Evolutionary conservation across 2,797 vertebrate genomes (phyloP).

Genomic region (Rhabdomys pumilio): DNA sequence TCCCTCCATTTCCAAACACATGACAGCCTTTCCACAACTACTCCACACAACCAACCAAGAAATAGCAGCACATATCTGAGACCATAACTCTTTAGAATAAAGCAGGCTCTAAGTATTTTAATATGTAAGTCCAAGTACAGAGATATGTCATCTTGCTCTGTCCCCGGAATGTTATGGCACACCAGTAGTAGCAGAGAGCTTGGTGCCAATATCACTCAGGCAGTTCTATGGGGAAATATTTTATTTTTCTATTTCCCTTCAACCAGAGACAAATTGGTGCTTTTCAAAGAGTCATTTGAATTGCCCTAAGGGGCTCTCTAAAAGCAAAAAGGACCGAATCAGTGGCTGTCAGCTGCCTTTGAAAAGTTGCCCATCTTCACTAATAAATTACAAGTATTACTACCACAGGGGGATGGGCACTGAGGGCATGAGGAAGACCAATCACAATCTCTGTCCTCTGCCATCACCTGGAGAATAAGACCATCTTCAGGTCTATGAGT

Average conservation of each 20-base stretch:
- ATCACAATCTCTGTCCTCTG: not conserved
- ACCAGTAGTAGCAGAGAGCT: not conserved
- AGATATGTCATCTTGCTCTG: not conserved
- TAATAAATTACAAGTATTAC: not conserved
- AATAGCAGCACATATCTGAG: not conserved
- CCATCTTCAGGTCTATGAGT: not conserved
- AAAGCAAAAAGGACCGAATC: not conserved
- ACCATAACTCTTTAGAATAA: not conserved
- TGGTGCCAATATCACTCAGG: not conserved
- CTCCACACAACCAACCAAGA: conserved; percentile 1
- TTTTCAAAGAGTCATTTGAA: conserved; percentile 24
- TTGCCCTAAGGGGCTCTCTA: conserved; percentile 21
- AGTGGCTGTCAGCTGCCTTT: not conserved
- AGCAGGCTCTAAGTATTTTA: not conserved
- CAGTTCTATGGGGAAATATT: not conserved
- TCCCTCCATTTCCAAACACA: conserved; percentile 9
- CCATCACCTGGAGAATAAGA: not conserved
- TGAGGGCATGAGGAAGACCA: not conserved
- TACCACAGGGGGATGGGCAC: not conserved
- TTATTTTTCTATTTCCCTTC: conserved; percentile 49
- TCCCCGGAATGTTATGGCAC: not conserved
- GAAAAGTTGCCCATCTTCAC: conserved; percentile 6
- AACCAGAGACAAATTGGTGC: conserved; percentile 25
- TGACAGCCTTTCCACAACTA: not conserved
- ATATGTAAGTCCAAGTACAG: conserved; percentile 12